phyloP scores from a whole-genome alignment of 2,113 vertebrate genomes.

The Strix aluco region DNA sequence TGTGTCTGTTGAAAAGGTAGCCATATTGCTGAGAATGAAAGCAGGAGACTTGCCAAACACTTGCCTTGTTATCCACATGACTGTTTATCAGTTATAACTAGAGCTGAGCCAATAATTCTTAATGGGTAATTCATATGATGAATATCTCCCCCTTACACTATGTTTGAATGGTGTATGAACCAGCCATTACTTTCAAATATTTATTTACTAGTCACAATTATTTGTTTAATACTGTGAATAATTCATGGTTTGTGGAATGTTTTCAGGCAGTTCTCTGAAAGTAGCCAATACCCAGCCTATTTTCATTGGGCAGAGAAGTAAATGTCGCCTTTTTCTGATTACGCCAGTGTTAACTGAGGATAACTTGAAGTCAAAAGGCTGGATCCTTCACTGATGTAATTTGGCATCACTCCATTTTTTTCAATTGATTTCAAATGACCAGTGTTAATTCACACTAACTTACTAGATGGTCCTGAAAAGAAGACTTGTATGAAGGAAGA shows the following conservation, averaged over 20 bases:
- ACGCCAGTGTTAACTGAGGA: slow-evolving; percentile 62
- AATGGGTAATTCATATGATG: slow-evolving; percentile 68
- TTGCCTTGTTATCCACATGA: slow-evolving; percentile 56
- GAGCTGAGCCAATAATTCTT: slow-evolving; percentile 58
- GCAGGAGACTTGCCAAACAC: slow-evolving; percentile 47
- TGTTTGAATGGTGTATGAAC: slow-evolving; percentile 51
- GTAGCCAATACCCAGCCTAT: slow-evolving; percentile 54
- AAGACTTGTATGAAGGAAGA: slow-evolving; percentile 2
- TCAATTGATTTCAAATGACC: slow-evolving; percentile 41
- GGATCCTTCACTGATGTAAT: slow-evolving; percentile 52
- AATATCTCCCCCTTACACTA: slow-evolving; percentile 52
- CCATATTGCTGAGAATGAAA: slow-evolving; percentile 54
- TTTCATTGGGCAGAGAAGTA: slow-evolving; percentile 55
- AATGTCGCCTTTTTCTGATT: slow-evolving; percentile 62
- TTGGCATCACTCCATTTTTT: slow-evolving; percentile 42
- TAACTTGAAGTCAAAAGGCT: slow-evolving; percentile 65
- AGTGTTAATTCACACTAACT: slow-evolving; percentile 55
- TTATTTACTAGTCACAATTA: slow-evolving; percentile 71
- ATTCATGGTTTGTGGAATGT: slow-evolving; percentile 61
- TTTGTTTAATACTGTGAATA: slow-evolving; percentile 67
- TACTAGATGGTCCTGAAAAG: slow-evolving; percentile 47
- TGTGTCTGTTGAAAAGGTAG: slow-evolving; percentile 51
- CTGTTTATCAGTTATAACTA: slow-evolving; percentile 61
- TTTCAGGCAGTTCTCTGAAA: slow-evolving; percentile 58
- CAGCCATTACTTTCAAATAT: slow-evolving; percentile 65